Conservation (phyloP, 2,888 invertebrate genomes). For the Salticus scenicus region DNA sequence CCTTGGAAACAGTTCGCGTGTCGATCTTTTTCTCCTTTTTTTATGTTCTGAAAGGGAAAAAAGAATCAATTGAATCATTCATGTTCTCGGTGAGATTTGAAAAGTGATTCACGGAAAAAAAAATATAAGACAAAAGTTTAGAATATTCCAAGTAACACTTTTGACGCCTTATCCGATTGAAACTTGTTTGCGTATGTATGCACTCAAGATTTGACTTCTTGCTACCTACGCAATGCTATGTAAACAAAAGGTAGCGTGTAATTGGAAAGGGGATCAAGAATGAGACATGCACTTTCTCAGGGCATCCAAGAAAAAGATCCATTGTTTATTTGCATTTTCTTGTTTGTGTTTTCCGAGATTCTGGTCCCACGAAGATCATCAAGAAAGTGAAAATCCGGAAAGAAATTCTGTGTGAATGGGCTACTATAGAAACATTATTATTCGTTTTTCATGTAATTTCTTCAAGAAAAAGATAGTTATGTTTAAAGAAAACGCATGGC, state of each 20-base stretch:
- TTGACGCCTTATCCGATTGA: not conserved
- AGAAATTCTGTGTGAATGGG: not conserved
- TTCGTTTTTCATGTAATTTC: not conserved
- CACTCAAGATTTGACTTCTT: not conserved
- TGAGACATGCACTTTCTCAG: not conserved
- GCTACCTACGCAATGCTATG: not conserved
- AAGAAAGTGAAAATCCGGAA: not conserved
- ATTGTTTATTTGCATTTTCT: not conserved
- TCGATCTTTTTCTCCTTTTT: not conserved
- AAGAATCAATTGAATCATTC: not conserved
- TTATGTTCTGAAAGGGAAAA: not conserved
- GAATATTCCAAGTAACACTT: not conserved
- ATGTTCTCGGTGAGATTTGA: not conserved
- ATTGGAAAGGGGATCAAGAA: not conserved
- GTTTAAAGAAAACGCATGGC: no score
- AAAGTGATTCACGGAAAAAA: not conserved
- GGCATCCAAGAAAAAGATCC: not conserved
- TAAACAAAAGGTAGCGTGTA: not conserved
- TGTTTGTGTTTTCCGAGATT: not conserved
- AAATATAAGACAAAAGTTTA: not conserved
- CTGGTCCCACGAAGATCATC: not conserved
- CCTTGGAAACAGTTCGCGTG: no score
- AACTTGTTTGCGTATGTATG: not conserved
- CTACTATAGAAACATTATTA: not conserved
- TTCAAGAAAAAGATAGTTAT: not conserved